Evolutionary conservation across 2,113 vertebrate species (phyloP).

Genomic region (Corapipo altera): DNA sequence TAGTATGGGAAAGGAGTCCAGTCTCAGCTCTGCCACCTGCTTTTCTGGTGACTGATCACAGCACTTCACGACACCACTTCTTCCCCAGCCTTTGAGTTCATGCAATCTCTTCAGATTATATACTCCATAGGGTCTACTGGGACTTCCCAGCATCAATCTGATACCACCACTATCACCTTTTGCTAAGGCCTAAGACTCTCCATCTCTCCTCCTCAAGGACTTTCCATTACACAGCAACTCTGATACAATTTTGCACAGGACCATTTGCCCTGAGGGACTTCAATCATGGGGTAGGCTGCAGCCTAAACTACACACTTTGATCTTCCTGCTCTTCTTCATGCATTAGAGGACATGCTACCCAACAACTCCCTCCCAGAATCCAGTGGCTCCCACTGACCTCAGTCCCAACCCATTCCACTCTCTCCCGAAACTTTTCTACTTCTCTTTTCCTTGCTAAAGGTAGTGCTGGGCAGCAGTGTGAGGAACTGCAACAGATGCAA

Average conservation of each 20-base stretch:
- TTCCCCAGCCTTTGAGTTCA: not conserved
- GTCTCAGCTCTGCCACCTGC: not conserved
- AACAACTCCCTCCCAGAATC: not conserved
- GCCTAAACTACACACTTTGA: not conserved
- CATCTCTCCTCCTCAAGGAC: not conserved
- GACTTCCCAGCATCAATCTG: not conserved
- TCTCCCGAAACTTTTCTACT: not conserved
- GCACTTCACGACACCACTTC: not conserved
- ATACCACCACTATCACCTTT: not conserved
- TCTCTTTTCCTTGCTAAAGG: not conserved
- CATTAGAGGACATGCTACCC: not conserved
- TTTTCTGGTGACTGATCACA: not conserved
- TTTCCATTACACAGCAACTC: not conserved
- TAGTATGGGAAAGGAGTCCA: not conserved
- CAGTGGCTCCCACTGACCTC: not conserved
- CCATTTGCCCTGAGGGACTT: not conserved
- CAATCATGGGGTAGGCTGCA: not conserved
- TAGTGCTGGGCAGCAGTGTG: not conserved
- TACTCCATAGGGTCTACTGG: not conserved
- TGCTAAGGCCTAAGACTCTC: rapidly evolving
- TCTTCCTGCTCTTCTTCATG: not conserved
- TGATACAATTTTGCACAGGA: not conserved
- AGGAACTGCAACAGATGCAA: not conserved
- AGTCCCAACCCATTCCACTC: not conserved
- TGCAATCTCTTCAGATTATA: not conserved